These are phyloP conservation scores for Halcyon badia DNA, from an alignment of 2,797 vertebrate species.

Conservation along the genomic window DNA sequence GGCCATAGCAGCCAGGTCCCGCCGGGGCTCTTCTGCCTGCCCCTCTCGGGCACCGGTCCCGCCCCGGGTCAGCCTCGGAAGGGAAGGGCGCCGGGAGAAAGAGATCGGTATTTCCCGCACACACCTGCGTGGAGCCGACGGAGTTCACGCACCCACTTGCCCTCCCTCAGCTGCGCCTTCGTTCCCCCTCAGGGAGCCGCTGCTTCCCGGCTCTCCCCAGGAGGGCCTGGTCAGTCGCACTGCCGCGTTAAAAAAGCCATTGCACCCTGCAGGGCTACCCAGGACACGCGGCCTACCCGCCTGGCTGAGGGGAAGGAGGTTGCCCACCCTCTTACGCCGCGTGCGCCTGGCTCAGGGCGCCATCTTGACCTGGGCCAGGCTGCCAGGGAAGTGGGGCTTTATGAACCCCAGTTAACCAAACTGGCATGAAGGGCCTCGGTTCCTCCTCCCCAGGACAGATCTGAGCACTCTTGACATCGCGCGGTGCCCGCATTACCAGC, in stretches of 20 bases:
- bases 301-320: accelerated
- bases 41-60: not conserved
- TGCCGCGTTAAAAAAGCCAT: accelerated
- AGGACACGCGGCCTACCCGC: accelerated
- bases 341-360: too few relatives aligned
- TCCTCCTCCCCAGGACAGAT: not conserved
- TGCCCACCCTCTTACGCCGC: not conserved
- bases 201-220: accelerated
- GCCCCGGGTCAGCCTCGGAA: too few relatives aligned
- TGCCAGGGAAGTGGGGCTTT: accelerated
- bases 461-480: not conserved
- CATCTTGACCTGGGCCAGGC: not conserved
- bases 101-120: accelerated
- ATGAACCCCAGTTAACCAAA: not conserved
- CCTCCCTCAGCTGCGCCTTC: too few relatives aligned
- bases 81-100: not conserved
- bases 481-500: not conserved
- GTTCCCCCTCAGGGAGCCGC: too few relatives aligned
- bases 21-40: too few relatives aligned
- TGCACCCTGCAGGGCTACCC: accelerated
- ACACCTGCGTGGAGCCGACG: accelerated
- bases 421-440: accelerated
- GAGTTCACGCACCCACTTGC: accelerated
- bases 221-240: not conserved
- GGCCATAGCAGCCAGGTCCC: not conserved